phyloP scores from a whole-genome alignment of 2,888 invertebrate genomes.

The Lampropteryx suffumata region DNA sequence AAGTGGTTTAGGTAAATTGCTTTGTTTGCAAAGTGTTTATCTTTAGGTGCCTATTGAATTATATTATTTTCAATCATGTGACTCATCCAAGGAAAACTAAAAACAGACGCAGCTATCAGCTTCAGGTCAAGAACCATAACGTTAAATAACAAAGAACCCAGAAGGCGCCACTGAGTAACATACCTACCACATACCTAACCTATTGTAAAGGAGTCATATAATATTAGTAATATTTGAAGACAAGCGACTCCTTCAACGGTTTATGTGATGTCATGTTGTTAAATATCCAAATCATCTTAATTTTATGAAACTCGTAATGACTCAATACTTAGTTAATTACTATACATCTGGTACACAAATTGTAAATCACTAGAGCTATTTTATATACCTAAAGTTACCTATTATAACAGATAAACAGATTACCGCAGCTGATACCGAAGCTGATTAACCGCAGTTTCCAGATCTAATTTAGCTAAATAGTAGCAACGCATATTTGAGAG shows the following conservation, averaged over 20 bases:
- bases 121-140: conserved; percentile 3
- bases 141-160: neutral
- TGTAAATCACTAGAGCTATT: no score
- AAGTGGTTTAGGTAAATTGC: no score
- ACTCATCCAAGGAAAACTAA: conserved; percentile 13
- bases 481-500: no score
- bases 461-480: no score
- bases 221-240: neutral
- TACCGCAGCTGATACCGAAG: no score
- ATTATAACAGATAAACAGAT: no score
- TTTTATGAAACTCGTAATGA: conserved; percentile 3
- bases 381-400: no score
- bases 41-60: no score
- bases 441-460: no score
- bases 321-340: neutral
- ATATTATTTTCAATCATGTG: neutral
- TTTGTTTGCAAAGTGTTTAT: no score
- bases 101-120: conserved; percentile 1
- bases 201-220: conserved; percentile 1
- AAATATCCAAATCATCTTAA: conserved; percentile 25
- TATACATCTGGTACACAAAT: neutral
- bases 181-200: no score
- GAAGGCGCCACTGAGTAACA: conserved; percentile 28
- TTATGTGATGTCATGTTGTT: conserved; percentile 28
- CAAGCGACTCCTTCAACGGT: conserved; percentile 14